Evolutionary conservation across 2,113 vertebrate genomes (phyloP), one percentile per base, ranked within the genome.

Genomic region (Sula dactylatra): DNA sequence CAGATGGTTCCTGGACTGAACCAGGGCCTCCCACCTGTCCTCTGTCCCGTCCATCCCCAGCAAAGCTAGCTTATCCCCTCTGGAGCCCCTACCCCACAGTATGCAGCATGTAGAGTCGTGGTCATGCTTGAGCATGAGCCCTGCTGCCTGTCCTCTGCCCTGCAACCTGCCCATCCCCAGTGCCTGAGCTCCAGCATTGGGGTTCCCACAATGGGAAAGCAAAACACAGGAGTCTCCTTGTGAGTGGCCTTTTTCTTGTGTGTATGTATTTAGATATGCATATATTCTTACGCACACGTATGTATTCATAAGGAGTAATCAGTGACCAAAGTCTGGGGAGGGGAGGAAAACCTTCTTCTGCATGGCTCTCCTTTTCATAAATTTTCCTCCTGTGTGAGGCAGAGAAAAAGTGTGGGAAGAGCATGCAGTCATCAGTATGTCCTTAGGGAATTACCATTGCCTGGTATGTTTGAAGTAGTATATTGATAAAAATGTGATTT

Each of bases 171-270:
- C 31, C 0, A 0, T 78, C 59, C 42, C 78, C 45, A 49, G 59
- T 0, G 0, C 21, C 64, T 11, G 27, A 42, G 45, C 40, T 84
- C 0, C 0, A 42, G 42, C 13, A 1, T 29, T 55, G 19, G 27
- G 7, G 13, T 90, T 94, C 65, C 65, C 22, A 47, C 61, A 49
- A 17, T 3, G 29, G 26, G 70, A 59, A 91, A 64, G 42, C 27
- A 78, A 55, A 90, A 29, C 1, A 1, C 4, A 2, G 6, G 16
- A 32, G 49, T 47, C 18, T 65, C 17, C n/a, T 55, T 4, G 13
- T 65, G 52, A 90, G 47, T 31, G 29, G 12, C 22, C 18, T 56
- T 58, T 44, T 88, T 38, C 49, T 74, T 19, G 7, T 36, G 42
- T 77, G 36, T 36, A 13, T 72, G 2, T 49, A 40, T 44, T 49